These are phyloP conservation scores for Aegithalos caudatus DNA, from an alignment of 2,113 vertebrate species.

Conservation along the genomic window DNA sequence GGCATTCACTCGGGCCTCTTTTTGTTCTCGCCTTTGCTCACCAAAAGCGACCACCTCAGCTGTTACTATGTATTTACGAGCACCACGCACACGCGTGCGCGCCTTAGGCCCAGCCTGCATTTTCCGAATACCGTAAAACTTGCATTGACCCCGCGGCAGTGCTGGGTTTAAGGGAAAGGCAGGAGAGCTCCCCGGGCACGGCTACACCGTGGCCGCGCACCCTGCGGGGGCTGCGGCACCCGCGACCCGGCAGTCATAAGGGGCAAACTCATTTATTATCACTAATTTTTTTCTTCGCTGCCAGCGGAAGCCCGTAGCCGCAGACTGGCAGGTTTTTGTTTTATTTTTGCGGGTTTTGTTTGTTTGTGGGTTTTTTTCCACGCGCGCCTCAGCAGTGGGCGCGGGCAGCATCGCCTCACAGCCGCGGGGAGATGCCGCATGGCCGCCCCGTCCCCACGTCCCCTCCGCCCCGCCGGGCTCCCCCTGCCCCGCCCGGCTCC, in stretches of 20 bases:
- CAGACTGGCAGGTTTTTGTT: background rate
- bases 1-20: background rate
- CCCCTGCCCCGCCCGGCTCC: background rate
- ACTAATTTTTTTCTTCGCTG: no score
- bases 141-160: fast-evolving
- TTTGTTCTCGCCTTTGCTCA: background rate
- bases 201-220: background rate
- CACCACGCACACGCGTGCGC: background rate
- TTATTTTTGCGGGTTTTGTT: background rate
- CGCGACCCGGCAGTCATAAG: background rate
- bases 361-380: background rate
- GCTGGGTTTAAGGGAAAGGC: background rate
- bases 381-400: background rate
- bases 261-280: background rate
- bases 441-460: background rate
- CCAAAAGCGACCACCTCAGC: background rate
- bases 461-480: background rate
- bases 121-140: background rate
- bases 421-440: background rate
- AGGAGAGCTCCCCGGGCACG: background rate
- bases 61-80: background rate
- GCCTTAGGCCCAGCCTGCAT: background rate
- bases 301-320: background rate
- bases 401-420: background rate
- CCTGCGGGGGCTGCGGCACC: background rate